These are phyloP conservation scores for Calidris pygmaea DNA, from an alignment of 2,113 vertebrate genomes.

Conservation along the genomic window DNA sequence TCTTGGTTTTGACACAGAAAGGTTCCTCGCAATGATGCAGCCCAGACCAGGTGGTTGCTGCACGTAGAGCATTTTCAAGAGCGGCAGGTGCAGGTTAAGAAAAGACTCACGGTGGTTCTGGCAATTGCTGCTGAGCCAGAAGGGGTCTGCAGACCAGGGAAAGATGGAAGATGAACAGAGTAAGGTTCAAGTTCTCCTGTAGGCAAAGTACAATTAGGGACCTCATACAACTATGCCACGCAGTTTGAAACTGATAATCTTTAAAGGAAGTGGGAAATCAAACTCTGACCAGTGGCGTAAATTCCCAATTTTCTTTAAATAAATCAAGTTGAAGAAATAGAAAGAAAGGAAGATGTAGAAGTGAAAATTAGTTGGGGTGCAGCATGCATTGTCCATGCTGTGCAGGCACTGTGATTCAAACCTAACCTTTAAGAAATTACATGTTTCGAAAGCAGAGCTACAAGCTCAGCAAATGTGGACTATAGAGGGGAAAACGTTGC, in stretches of 20 bases:
- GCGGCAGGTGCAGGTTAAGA: not conserved
- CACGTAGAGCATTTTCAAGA: not conserved
- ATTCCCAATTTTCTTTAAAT: not conserved
- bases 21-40: not conserved
- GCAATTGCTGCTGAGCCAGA: not conserved
- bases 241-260: not conserved
- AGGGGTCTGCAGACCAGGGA: not conserved
- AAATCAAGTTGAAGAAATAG: not conserved
- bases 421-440: not conserved
- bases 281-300: fast-evolving
- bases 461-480: not conserved
- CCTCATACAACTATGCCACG: not conserved
- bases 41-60: not conserved
- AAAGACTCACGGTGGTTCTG: not conserved
- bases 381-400: not conserved
- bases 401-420: not conserved
- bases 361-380: not conserved
- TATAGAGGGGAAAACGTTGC: not conserved
- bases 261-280: not conserved
- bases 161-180: not conserved
- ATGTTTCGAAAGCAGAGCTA: not conserved
- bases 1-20: not conserved
- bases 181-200: not conserved
- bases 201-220: not conserved
- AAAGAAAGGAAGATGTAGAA: not conserved